phyloP scores from a whole-genome alignment of 2,113 vertebrate species.

The Crotalus viridis region DNA sequence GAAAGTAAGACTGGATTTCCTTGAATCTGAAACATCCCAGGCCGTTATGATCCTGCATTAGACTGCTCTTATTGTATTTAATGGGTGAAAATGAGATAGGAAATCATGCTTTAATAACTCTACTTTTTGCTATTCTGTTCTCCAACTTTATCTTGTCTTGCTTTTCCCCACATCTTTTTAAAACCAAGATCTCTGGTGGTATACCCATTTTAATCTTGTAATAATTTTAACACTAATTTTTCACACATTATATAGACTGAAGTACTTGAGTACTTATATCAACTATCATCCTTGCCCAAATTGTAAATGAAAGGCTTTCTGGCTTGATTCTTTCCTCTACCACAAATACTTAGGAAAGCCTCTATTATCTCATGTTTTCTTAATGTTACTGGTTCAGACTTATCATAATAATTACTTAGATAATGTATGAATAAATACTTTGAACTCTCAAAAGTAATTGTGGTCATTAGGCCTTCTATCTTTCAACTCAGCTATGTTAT shows the following conservation, averaged over 20 bases:
- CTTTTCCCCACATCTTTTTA: neutral
- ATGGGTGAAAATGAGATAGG: neutral
- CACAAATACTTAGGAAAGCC: neutral
- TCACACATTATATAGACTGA: neutral
- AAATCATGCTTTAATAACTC: neutral
- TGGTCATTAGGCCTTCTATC: neutral
- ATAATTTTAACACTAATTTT: neutral
- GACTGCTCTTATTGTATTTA: neutral
- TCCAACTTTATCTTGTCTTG: neutral
- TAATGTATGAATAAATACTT: neutral
- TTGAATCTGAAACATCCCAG: neutral
- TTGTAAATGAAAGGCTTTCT: neutral
- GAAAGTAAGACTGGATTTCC: neutral
- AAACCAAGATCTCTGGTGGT: neutral
- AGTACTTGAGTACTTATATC: neutral
- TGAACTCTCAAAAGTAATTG: neutral
- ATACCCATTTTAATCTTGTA: neutral
- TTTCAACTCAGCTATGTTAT: neutral
- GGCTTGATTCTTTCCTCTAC: neutral
- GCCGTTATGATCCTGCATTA: neutral
- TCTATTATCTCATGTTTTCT: neutral
- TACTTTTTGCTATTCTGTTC: too few species aligned
- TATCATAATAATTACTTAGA: neutral
- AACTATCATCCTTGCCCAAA: neutral
- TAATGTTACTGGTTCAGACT: neutral